Base-by-base conservation (phyloP, 1,140 invertebrate genomes). In the Caenorhabditis tropicalis region DNA sequence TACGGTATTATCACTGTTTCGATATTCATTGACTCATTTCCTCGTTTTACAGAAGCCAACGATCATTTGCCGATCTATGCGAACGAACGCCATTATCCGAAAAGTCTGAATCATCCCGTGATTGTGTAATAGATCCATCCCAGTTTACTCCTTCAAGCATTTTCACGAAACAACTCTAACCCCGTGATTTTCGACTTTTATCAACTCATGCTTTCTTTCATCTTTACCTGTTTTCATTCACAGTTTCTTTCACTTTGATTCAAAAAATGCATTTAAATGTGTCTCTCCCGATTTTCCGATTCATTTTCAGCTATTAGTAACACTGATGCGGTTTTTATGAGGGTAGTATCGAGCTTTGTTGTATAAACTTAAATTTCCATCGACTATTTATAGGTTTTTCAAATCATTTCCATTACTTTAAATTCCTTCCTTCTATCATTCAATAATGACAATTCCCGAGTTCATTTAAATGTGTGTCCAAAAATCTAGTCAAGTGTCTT, bases 91-190 rank as follows among this genome's bases (percentile, higher is more conserved):
- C 65, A 74, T 74, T 74, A 74, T 74, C 65, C 65, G 65, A 74
- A 74, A 74, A 74, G 65, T 74, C 65, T 74, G 65, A 74, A 74
- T 43, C 65, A 74, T 74, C 65, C 36, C 65, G 65, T 74, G 65
- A 74, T 74, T 46, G 36, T 74, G 65, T 74, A 24, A 74, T 74
- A 29, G 65, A 74, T n/a, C 65, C 65, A n/a, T 74, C 65, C 36
- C 65, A 74, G 65, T 74, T 74, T 24, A 43, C 36, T 3, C 36
- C 65, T 2, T 74, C 65, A 3, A 74, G 65, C 65, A 74, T 74
- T 74, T 74, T 74, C n/a, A 74, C 65, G 5, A 74, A 74, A 74
- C 33, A 74, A 46, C 65, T 74, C 36, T 74, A n/a, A 74, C 36
- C 65, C 36, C 36, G 19, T 74, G 36, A 9, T 24, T 74, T 9